Percentiles rank a stretch among this genome's conserved stretches.
These are phyloP conservation scores for Tetrapedia diversipes DNA, from an alignment of 2,888 invertebrate species.

Conservation along the genomic window DNA sequence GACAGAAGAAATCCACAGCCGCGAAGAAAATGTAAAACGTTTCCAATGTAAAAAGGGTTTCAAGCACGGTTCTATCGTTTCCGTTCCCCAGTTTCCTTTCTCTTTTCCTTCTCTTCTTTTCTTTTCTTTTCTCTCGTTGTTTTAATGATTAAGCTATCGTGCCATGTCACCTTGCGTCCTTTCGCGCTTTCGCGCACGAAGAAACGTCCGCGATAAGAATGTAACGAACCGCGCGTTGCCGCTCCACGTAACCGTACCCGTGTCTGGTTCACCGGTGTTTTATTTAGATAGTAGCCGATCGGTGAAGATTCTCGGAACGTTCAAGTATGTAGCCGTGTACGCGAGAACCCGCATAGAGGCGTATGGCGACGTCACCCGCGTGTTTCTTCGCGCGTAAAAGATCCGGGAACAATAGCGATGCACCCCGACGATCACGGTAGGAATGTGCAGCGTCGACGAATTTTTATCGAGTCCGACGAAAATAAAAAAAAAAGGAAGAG, in stretches of 20 bases:
- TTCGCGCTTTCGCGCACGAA: slow-evolving; percentile 46
- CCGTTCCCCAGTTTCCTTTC: slow-evolving; percentile 19
- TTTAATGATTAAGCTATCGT: slow-evolving; percentile 62
- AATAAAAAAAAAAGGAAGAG: neutral
- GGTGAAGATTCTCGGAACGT: neutral
- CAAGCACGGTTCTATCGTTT: slow-evolving; percentile 21
- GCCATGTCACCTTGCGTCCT: slow-evolving; percentile 65
- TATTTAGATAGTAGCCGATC: slow-evolving; percentile 16
- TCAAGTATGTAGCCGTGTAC: neutral
- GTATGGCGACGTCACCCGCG: too few species aligned
- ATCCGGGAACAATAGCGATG: slow-evolving; percentile 40
- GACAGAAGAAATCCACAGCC: neutral
- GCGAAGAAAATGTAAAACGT: slow-evolving; percentile 15
- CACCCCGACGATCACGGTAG: slow-evolving; percentile 63
- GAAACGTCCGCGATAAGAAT: slow-evolving; percentile 21
- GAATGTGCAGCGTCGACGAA: slow-evolving; percentile 67
- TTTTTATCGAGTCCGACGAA: slow-evolving; percentile 8
- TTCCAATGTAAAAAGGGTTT: slow-evolving; percentile 29
- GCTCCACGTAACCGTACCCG: neutral
- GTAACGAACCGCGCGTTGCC: neutral
- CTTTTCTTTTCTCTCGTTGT: slow-evolving; percentile 31
- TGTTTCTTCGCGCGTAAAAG: slow-evolving; percentile 48
- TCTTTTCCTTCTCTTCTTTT: neutral
- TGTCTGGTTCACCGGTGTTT: neutral
- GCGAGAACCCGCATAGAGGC: neutral